These are phyloP conservation scores for Epistrophe grossulariae DNA, from an alignment of 2,888 invertebrate genomes.

Conservation along the genomic window DNA sequence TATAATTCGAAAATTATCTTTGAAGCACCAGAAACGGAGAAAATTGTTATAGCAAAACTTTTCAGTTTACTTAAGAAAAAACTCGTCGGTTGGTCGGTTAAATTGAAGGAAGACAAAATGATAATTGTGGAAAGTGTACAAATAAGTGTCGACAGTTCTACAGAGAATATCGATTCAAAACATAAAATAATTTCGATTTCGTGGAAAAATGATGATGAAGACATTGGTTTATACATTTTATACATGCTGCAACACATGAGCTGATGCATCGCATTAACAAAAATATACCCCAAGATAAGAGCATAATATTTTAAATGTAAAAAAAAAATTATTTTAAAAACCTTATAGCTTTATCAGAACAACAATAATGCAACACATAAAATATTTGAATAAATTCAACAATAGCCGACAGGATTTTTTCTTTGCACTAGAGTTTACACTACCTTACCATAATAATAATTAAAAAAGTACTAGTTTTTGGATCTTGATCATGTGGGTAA, in stretches of 20 bases:
- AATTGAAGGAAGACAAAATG: background rate
- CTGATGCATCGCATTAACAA: background rate
- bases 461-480: no score
- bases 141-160: background rate
- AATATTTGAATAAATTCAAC: no score
- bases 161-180: background rate
- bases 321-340: no score
- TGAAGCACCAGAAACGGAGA: background rate
- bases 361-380: no score
- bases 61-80: background rate
- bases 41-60: background rate
- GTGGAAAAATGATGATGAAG: conserved; percentile 1
- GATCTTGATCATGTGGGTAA: no score
- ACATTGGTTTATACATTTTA: background rate
- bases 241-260: background rate
- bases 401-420: no score
- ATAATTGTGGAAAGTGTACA: background rate
- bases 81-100: background rate
- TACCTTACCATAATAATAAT: no score
- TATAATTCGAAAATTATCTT: background rate
- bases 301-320: no score
- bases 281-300: no score
- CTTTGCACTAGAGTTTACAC: no score
- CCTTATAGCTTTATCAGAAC: no score
- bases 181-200: background rate